Conservation (phyloP, 2,113 vertebrate species). For the Triplophysa tibetana region DNA sequence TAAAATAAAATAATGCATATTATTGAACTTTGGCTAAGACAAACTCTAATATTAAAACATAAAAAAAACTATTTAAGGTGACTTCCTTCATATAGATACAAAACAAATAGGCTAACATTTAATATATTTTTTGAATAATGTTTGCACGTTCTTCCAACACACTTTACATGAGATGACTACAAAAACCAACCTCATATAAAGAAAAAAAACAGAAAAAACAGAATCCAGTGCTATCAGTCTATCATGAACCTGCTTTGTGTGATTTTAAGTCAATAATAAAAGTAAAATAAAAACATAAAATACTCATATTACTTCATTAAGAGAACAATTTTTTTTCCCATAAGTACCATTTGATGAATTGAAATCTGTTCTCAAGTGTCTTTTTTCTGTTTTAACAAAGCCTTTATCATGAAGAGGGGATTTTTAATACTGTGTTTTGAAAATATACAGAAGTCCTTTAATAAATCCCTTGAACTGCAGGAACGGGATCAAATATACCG, state of each 20-base stretch:
- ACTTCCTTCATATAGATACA: not conserved
- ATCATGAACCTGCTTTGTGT: not conserved
- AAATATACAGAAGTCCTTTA: not conserved
- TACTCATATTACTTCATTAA: slow-evolving; percentile 7
- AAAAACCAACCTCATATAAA: not conserved
- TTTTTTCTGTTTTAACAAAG: not conserved
- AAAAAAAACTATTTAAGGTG: not conserved
- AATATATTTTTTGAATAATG: not conserved
- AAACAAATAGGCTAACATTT: not conserved
- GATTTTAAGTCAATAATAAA: not conserved
- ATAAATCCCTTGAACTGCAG: not conserved
- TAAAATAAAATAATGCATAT: not conserved
- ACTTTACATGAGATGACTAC: not conserved
- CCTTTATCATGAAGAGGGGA: not conserved
- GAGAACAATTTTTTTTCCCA: not conserved
- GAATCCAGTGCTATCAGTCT: no score
- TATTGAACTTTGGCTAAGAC: not conserved
- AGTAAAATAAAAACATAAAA: not conserved
- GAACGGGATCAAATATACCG: not conserved
- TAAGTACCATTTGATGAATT: not conserved
- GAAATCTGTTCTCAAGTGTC: no score
- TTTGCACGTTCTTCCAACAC: not conserved
- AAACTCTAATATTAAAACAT: not conserved
- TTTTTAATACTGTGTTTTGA: slow-evolving; percentile 38
- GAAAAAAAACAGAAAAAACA: no score